Evolutionary conservation across 2,888 invertebrate species (phyloP).

Genomic region (Chrysolina haemoptera): DNA sequence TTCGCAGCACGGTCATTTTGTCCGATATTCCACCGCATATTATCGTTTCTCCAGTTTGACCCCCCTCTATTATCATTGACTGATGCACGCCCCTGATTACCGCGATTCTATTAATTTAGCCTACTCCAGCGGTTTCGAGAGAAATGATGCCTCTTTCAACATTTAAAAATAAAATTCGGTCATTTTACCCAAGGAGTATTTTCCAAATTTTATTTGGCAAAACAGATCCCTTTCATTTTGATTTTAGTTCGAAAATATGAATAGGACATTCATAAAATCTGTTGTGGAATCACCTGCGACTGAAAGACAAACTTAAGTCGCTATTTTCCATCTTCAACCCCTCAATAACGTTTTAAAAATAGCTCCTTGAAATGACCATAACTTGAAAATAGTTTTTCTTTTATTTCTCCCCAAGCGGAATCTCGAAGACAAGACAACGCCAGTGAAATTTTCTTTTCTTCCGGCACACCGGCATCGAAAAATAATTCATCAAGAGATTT

Average conservation of each 20-base stretch:
- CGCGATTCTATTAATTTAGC: slow-evolving; percentile 3
- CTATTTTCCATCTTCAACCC: slow-evolving; percentile 23
- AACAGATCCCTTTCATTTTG: slow-evolving; percentile 25
- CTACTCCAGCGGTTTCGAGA: slow-evolving; percentile 4
- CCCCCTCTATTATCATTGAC: neutral
- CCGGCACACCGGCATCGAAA: slow-evolving; percentile 25
- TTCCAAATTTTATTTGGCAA: slow-evolving; percentile 23
- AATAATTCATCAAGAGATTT: slow-evolving; percentile 20
- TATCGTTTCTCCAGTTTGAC: neutral
- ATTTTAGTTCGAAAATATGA: too few species aligned
- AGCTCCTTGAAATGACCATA: slow-evolving; percentile 7
- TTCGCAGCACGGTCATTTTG: too few species aligned
- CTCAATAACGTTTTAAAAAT: slow-evolving; percentile 19
- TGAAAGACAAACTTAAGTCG: too few species aligned
- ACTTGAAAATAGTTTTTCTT: slow-evolving; percentile 18
- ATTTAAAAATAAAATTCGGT: slow-evolving; percentile 10
- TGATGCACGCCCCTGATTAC: neutral
- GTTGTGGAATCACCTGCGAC: too few species aligned
- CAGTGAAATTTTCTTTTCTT: slow-evolving; percentile 18
- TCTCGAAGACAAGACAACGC: slow-evolving; percentile 13
- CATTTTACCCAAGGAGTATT: neutral
- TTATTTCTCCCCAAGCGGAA: slow-evolving; percentile 25
- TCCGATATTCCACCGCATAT: too few species aligned
- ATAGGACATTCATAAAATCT: too few species aligned
- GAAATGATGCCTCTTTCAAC: slow-evolving; percentile 18